These are phyloP conservation scores for Caenorhabditis virilis DNA, from an alignment of 2,888 invertebrate species.

Conservation along the genomic window DNA sequence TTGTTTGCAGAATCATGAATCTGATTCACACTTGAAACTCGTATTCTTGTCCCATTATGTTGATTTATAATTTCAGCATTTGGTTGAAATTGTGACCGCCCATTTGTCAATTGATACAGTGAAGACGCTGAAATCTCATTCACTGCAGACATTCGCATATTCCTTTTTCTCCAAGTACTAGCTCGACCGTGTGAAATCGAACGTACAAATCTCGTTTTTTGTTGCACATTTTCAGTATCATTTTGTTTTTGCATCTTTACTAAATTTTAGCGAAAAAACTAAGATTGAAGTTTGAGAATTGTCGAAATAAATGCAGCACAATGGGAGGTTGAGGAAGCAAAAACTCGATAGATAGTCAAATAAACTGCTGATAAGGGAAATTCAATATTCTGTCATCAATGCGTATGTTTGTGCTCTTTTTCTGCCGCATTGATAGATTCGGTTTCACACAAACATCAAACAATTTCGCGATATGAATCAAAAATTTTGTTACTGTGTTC, in stretches of 20 bases:
- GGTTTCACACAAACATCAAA: no score
- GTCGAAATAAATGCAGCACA: no score
- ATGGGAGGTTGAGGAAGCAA: no score
- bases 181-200: slow-evolving; percentile 35
- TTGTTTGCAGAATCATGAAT: slow-evolving; percentile 22
- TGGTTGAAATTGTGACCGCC: slow-evolving; percentile 14
- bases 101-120: slow-evolving; percentile 29
- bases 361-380: no score
- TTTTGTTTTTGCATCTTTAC: neutral
- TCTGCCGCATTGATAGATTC: no score
- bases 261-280: neutral
- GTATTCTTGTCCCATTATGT: slow-evolving; percentile 19
- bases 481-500: no score
- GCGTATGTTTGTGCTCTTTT: no score
- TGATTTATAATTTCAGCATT: neutral
- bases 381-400: no score
- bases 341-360: no score
- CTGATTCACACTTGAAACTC: slow-evolving; percentile 29
- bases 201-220: slow-evolving; percentile 13
- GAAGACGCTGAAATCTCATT: slow-evolving; percentile 36
- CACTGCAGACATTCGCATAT: slow-evolving; percentile 12
- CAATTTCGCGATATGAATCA: no score
- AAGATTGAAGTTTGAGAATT: no score
- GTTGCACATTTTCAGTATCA: neutral
- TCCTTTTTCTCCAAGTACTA: slow-evolving; percentile 15